phyloP scores from a whole-genome alignment of 2,113 vertebrate genomes.

The Vulpes ferrilata region DNA sequence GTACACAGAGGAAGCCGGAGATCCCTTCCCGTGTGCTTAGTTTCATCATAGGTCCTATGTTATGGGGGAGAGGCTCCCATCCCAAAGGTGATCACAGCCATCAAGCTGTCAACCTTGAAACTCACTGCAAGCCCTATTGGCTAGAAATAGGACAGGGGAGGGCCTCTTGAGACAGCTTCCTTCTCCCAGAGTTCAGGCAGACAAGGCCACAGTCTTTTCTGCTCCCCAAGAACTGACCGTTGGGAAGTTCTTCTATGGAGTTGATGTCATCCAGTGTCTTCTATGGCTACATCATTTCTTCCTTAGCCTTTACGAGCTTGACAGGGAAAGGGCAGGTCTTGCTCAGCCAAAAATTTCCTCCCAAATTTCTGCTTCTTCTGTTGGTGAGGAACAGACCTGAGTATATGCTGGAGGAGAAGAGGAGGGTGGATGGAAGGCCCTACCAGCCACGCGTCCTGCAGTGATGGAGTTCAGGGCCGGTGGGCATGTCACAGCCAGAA shows the following conservation, averaged over 20 bases:
- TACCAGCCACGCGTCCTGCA: not conserved
- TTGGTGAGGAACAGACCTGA: not conserved
- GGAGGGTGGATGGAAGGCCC: not conserved
- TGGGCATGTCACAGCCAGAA: slow-evolving; percentile 76
- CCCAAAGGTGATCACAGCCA: not conserved
- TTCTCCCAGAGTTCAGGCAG: not conserved
- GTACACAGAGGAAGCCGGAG: not conserved
- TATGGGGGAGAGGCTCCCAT: not conserved
- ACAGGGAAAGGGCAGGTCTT: not conserved
- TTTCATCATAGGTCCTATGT: not conserved
- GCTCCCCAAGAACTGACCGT: not conserved
- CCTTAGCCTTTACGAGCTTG: not conserved
- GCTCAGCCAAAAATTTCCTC: not conserved
- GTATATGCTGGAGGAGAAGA: fast-evolving
- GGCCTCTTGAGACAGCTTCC: not conserved
- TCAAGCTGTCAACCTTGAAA: not conserved
- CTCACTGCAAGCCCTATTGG: not conserved
- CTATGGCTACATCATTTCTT: not conserved
- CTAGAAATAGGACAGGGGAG: not conserved
- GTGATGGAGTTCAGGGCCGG: slow-evolving; percentile 32
- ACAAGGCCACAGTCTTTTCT: not conserved
- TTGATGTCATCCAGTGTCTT: not conserved
- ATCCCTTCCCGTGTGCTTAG: not conserved
- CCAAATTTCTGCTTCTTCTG: not conserved
- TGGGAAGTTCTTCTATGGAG: not conserved